Evolutionary conservation across 2,888 invertebrate genomes (phyloP), one percentile per base, ranked within the genome.

Genomic region (Micoletzkya japonica): DNA sequence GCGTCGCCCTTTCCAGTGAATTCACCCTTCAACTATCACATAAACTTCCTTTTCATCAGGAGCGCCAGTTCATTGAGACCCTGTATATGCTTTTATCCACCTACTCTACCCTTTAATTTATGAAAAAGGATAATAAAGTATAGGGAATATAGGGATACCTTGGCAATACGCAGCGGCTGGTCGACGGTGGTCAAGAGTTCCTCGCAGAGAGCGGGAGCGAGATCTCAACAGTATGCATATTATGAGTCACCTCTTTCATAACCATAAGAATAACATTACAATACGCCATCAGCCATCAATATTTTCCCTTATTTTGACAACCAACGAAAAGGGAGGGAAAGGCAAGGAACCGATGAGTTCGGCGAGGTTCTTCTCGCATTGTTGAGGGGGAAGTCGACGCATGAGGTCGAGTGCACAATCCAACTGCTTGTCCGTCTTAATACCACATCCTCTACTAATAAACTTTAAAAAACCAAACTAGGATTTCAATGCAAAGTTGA

Each of bases 401-500:
- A 99, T 98, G 86, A 98, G 90, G 89, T 98, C 98, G 83, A 99
- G 89, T 64, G 97, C 97, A 89, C 95, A 95, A 89, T 98, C 98
- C 90, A 99, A 92, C 89, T 96, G 78, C 74, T 80, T 77, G 66
- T 80, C 77, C 72, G 75, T 77, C 79, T 79, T 49, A 54, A 74
- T 39, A n/a, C 44, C 36, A 30, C 70, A 52, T 52, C 17, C 17
- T 10, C 7, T 39, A 7, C 39, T 39, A 39, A 7, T 17, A 10
- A 17, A 39, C 17, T 39, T 39, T 39, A 10, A 17, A 39, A 39
- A 17, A 17, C 39, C 17, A 39, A 17, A 39, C 6, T 10, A 39
- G 17, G 39, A 39, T 10, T 10, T 10, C 39, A 39, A 39, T 39
- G 6, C 39, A 39, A 17, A 39, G 17, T 10, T 10, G 17, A 39